Evolutionary conservation across 2,888 invertebrate genomes (phyloP), one percentile per base, ranked within the genome.

Genomic region (Drosophila conformis): DNA sequence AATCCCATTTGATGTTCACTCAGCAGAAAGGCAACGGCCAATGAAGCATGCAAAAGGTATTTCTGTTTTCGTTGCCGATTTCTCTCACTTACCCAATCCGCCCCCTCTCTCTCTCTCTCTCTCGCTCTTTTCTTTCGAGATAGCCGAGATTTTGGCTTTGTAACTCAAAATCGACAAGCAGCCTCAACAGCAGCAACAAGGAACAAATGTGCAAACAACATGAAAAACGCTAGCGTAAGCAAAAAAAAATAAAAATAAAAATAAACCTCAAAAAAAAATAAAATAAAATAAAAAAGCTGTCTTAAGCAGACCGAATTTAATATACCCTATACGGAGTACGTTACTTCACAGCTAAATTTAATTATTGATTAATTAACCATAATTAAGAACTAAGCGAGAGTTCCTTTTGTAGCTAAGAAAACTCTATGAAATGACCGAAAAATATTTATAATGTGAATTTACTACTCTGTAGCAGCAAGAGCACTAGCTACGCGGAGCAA

Each of bases 21-120:
- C 89, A 88, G 89, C 87, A 87, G 85, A 89, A 89, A 87, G 85
- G 80, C 82, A 89, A 82, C 71, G 83, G 82, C 78, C 90, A 89
- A 88, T 89, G 90, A 90, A 90, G 90, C 89, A 87, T 90, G 87
- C 82, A 88, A 90, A 88, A 88, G 89, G 85, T 87, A 85, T 83
- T 87, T 81, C 85, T 87, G 78, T 83, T 83, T 82, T 87, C 84
- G 64, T 73, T 75, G 63, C 75, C 76, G 69, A 57, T 54, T 60
- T 66, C 58, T 52, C 62, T 40, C 48, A n/a, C 48, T 8, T 18
- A 1, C 11, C 18, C 25, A 8, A 46, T 15, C 15, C 15, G 25
- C 46, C 25, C 25, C 48, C 33, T 0, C 10, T 0, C 21, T 38
- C 48, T 49, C 38, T 35, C 36, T 49, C 35, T n/a, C 4, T 36